A percentile compares a stretch with the other conserved stretches of the same genome.
phyloP scores from a whole-genome alignment of 1,140 invertebrate species.

The Nymphalis io region DNA sequence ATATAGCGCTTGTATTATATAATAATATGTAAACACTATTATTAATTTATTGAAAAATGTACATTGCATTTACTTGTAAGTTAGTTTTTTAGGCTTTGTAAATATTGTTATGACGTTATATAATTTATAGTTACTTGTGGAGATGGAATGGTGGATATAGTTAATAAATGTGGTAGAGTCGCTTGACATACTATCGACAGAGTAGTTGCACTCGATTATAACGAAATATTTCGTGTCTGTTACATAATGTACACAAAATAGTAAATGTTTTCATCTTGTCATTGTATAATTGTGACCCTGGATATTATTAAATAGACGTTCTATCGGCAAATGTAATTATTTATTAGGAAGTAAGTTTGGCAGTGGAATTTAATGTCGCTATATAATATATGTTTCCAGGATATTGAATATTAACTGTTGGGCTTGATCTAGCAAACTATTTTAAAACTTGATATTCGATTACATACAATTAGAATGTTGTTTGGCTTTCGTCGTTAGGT shows the following conservation, averaged over 20 bases:
- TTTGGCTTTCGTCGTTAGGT: conserved; percentile 78
- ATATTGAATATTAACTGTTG: conserved; percentile 42
- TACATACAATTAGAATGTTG: conserved; percentile 55
- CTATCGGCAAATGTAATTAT: conserved; percentile 38
- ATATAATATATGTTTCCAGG: conserved; percentile 36
- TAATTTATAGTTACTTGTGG: conserved; percentile 77
- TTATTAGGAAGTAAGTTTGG: conserved; percentile 44
- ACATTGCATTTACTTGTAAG: conserved; percentile 78
- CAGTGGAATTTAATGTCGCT: conserved; percentile 43
- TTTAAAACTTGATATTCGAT: conserved; percentile 42
- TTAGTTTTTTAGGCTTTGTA: conserved; percentile 79
- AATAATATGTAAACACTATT: conserved; percentile 74
- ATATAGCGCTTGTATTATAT: conserved; percentile 78
- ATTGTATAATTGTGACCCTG: conserved; percentile 68
- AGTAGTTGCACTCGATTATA: conserved; percentile 68
- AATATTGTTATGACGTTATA: conserved; percentile 81
- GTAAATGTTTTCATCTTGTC: conserved; percentile 71
- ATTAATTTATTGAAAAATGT: conserved; percentile 76
- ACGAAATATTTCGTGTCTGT: conserved; percentile 61
- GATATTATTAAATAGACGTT: conserved; percentile 44
- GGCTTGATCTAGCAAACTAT: conserved; percentile 35
- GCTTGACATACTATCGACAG: conserved; percentile 69
- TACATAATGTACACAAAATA: conserved; percentile 58
- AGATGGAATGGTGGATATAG: conserved; percentile 58
- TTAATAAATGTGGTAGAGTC: conserved; percentile 72